These are phyloP conservation scores for Lagocephalus sceleratus DNA, from an alignment of 2,797 vertebrate genomes.

Conservation along the genomic window DNA sequence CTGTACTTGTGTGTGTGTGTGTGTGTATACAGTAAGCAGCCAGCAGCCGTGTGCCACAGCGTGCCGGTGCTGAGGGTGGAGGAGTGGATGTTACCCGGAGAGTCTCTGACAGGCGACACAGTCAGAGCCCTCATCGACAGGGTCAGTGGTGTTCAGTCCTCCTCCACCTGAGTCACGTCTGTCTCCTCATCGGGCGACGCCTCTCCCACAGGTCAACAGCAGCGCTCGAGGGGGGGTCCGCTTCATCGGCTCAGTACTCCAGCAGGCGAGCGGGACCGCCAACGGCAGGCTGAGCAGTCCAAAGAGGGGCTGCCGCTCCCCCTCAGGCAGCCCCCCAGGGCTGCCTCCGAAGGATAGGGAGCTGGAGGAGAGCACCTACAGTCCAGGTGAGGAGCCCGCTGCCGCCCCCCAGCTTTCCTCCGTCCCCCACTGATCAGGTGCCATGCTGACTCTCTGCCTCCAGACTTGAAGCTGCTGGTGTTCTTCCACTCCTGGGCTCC, in stretches of 20 bases:
- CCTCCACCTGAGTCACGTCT: not conserved
- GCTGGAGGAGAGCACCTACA: conserved; percentile 74
- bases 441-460: not conserved
- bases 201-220: conserved; percentile 82
- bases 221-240: conserved; percentile 85
- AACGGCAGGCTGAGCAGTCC: conserved; percentile 72
- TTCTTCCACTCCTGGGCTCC: conserved; percentile 80
- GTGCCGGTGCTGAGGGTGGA: conserved; percentile 87
- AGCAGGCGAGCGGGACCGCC: conserved; percentile 70
- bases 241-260: conserved; percentile 88
- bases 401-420: not conserved
- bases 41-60: conserved; percentile 78
- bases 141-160: conserved; percentile 68
- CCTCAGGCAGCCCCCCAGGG: conserved; percentile 61
- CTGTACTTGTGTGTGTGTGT: conserved; percentile 9
- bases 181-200: not conserved
- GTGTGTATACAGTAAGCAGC: conserved; percentile 72
- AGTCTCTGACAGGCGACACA: conserved; percentile 83
- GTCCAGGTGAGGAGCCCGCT: conserved; percentile 67
- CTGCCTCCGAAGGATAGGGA: conserved; percentile 80
- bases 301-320: conserved; percentile 72
- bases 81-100: conserved; percentile 85
- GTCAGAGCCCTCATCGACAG: conserved; percentile 88
- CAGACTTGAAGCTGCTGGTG: conserved; percentile 77
- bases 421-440: not conserved